Evolutionary conservation across 1,140 invertebrate genomes (phyloP), one percentile per base, ranked within the genome.

Genomic region (Phthorimaea operculella): DNA sequence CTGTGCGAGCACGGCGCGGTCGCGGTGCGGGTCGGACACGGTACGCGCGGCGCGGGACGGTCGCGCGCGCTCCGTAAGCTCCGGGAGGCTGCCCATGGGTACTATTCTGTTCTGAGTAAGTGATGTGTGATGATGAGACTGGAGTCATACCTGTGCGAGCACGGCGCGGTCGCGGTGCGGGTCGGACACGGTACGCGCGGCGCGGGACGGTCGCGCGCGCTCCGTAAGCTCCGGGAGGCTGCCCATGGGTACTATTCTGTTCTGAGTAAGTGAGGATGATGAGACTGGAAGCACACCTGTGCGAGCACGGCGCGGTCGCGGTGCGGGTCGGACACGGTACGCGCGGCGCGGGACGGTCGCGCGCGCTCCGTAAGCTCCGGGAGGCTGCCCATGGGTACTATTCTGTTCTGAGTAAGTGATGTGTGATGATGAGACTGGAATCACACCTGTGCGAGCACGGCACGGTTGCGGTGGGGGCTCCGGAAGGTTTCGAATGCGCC

Each of bases 351-450:
- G 51, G 67, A 57, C 55, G 74, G 70, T 44, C 76, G 77, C 66
- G 77, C 57, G 52, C 77, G 74, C 70, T 83, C 79, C 70, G 79
- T 80, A 64, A 83, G 70, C 55, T 83, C 79, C 48, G 79, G 79
- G 70, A 83, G 71, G 70, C 79, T 83, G 77, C 79, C 79, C 79
- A 83, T 83, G 47, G n/a, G n/a, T n/a, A n/a, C n/a, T n/a, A n/a
- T n/a, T n/a, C n/a, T n/a, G n/a, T n/a, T n/a, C n/a, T n/a, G n/a
- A n/a, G n/a, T n/a, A n/a, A n/a, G n/a, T n/a, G n/a, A n/a, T n/a
- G n/a, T n/a, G n/a, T n/a, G n/a, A n/a, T n/a, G n/a, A n/a, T n/a
- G n/a, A n/a, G n/a, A n/a, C n/a, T n/a, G n/a, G n/a, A n/a, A n/a
- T n/a, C n/a, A n/a, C n/a, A 79, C 79, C 72, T 77, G 72, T 28